phyloP scores from a whole-genome alignment of 2,113 vertebrate species.

The Protobothrops flavoviridis region DNA sequence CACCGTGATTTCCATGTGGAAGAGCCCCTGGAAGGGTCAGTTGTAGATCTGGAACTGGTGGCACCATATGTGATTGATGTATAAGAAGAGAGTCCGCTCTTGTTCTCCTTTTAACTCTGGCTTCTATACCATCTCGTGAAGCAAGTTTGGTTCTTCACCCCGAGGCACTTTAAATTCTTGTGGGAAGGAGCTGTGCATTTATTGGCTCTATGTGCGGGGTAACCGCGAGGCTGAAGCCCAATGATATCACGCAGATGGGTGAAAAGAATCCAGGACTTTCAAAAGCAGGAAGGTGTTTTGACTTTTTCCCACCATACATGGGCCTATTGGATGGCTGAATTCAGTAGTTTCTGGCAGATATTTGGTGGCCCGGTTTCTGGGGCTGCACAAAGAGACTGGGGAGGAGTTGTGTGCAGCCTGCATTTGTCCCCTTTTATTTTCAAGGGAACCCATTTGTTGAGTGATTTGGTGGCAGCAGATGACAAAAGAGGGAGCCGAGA shows the following conservation, averaged over 20 bases:
- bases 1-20: constrained; percentile 79
- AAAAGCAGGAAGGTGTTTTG: background rate
- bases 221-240: background rate
- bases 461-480: background rate
- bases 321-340: background rate
- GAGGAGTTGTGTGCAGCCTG: background rate
- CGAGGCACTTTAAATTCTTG: background rate
- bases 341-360: background rate
- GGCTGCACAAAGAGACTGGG: background rate
- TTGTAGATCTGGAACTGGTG: constrained; percentile 76
- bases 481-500: background rate
- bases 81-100: constrained; percentile 26
- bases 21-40: constrained; percentile 74
- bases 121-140: no score
- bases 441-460: background rate
- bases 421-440: background rate
- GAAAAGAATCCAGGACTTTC: background rate
- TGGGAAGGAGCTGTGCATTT: background rate
- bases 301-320: background rate
- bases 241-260: background rate
- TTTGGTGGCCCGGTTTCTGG: background rate
- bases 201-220: background rate
- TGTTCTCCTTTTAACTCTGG: background rate
- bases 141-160: no score
- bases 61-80: constrained; percentile 51